Evolutionary conservation across 2,113 vertebrate genomes (phyloP).

Genomic region (Scytalopus superciliaris): DNA sequence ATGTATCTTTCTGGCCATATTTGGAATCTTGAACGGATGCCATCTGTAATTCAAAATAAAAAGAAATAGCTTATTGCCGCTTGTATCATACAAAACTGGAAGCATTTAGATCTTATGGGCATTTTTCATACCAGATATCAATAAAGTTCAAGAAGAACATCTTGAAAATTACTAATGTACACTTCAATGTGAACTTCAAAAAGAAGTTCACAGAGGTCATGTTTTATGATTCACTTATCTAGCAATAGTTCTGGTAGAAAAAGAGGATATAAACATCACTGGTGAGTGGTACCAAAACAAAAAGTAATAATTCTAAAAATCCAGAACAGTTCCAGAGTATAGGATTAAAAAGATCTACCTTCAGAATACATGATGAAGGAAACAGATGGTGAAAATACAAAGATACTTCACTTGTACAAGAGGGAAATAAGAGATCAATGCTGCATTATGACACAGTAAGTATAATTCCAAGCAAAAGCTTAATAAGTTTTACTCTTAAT

Average conservation of each 20-base stretch:
- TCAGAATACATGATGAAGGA: background rate
- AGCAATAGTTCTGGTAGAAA: conserved; percentile 13
- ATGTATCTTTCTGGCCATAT: conserved; percentile 56
- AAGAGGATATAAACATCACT: background rate
- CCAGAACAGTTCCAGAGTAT: background rate
- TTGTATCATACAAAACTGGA: background rate
- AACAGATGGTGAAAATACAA: background rate
- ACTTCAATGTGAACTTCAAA: background rate
- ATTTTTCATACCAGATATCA: conserved; percentile 12
- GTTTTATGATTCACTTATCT: conserved; percentile 6
- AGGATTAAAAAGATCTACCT: background rate
- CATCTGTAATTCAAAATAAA: conserved; percentile 53
- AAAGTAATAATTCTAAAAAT: background rate
- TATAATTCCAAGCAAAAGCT: background rate
- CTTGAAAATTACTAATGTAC: background rate
- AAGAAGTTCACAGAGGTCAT: background rate
- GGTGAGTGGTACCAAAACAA: background rate
- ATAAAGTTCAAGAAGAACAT: background rate
- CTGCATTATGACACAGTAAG: background rate
- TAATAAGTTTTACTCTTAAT: background rate
- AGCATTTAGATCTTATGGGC: background rate
- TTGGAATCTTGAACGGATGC: conserved; percentile 52
- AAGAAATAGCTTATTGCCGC: background rate
- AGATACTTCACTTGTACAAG: background rate
- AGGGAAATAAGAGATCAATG: background rate